Base-by-base conservation (phyloP, 2,888 invertebrate genomes). In the Crepidodera aurea region DNA sequence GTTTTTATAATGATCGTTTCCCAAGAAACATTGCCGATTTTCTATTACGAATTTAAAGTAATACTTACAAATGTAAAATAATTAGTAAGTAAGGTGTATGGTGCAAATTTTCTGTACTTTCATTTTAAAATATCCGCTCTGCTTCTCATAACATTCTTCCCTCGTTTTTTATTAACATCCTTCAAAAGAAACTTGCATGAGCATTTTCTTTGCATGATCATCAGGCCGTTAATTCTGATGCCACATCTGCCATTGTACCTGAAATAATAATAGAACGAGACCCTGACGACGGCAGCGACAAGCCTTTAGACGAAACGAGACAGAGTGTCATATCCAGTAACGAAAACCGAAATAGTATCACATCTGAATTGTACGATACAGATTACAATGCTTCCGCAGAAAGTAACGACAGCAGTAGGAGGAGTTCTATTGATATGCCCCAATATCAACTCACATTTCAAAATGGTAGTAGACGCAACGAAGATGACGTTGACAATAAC, bases 31-130 rank as follows among this genome's bases (percentile, higher is more conserved):
- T 29, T 29, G n/a, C 25, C 25, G 3, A 25, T 25, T 25, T 3
- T 25, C 6, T 25, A 6, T 6, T 8, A 29, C 29, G 10, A 6
- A 29, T 10, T n/a, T n/a, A n/a, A n/a, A n/a, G n/a, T n/a, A n/a
- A n/a, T n/a, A n/a, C n/a, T n/a, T n/a, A n/a, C n/a, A n/a, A n/a
- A n/a, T n/a, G n/a, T n/a, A n/a, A n/a, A n/a, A n/a, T n/a, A n/a
- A n/a, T n/a, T n/a, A n/a, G n/a, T n/a, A n/a, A 79, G 76, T 74
- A 84, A 83, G 82, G 84, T 84, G 77, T 16, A 16, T 7, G 42
- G 42, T 16, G 42, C 42, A 12, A 42, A 42, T 16, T 3, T 16
- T 16, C 5, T 16, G 18, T 16, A 16, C 10, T 29, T 29, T 16
- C 16, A 1, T 42, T 18, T 42, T 16, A 10, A 16, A 18, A 42